Evolutionary conservation across 1,140 invertebrate species (phyloP), one percentile per base, ranked within the genome.

Genomic region (Nasonia longicornis): DNA sequence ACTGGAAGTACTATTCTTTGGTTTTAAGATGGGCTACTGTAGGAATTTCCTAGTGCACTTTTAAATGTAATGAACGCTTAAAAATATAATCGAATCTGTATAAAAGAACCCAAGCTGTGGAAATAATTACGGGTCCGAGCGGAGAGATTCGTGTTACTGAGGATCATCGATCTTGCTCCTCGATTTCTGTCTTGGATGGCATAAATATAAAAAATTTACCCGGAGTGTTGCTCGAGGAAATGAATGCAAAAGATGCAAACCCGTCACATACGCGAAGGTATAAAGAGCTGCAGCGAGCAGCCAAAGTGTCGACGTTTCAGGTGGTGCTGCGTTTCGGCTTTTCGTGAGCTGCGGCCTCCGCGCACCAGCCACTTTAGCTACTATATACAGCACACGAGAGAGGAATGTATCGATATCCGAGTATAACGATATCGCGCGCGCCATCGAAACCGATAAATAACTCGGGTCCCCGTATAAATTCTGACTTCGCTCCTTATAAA

Each of bases 391-490:
- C 69, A 29, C 31, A 35, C 69, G 74, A 69, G 58, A 69, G 63
- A 77, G 22, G 85, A 82, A 86, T 86, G 87, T 89, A 90, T 90
- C 89, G 88, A 90, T 90, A 90, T 89, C 89, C 88, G 86, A 85
- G 86, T 87, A 87, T 87, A 87, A 73, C 45, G 88, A 89, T 91
- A 90, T 90, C 90, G 86, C 88, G 85, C 89, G 85, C 84, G 82
- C 87, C 88, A 91, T 91, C 90, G 87, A 89, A 88, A 89, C 89
- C 90, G 83, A 91, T 91, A 90, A 91, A 90, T 89, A 89, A 89
- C 87, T 84, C 64, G 69, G 84, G 85, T 79, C 86, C 88, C 86
- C 84, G 83, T 87, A 90, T 90, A 90, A 90, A 90, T 90, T 88
- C 84, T 85, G 64, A 77, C 86, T 89, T 90, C 88, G 88, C 89